These are phyloP conservation scores for Pimpla rufipes DNA, from an alignment of 2,888 invertebrate species.

Conservation along the genomic window DNA sequence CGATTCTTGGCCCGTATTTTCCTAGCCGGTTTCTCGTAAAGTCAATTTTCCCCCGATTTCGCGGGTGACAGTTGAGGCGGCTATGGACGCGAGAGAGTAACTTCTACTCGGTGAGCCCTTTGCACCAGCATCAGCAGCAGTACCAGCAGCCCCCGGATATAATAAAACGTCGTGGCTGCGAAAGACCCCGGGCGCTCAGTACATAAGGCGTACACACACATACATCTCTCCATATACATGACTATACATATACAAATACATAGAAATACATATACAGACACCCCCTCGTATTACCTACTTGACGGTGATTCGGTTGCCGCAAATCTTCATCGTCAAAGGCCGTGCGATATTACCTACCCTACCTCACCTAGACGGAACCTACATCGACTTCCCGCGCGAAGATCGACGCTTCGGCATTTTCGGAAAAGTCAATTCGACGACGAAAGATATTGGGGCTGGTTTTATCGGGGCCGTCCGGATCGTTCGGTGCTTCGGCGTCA, in stretches of 20 bases:
- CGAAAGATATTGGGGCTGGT: slow-evolving; percentile 25
- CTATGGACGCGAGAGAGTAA: neutral
- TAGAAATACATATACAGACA: slow-evolving; percentile 10
- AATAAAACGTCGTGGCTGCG: slow-evolving; percentile 52
- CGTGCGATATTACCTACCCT: slow-evolving; percentile 38
- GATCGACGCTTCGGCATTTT: slow-evolving; percentile 8
- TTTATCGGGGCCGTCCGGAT: neutral
- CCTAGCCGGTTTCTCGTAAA: slow-evolving; percentile 22
- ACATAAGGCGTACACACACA: neutral
- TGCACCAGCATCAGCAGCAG: neutral
- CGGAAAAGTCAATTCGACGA: slow-evolving; percentile 32
- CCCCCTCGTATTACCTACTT: slow-evolving; percentile 26
- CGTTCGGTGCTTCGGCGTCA: neutral
- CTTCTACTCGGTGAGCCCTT: slow-evolving; percentile 16
- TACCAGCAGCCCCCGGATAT: slow-evolving; percentile 19
- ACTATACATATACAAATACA: neutral
- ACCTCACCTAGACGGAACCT: neutral
- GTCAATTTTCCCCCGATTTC: slow-evolving; percentile 31
- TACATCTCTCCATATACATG: neutral
- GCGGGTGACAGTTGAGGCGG: slow-evolving; percentile 9
- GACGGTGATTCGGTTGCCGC: slow-evolving; percentile 43
- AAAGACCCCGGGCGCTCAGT: slow-evolving; percentile 18
- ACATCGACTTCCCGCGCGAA: slow-evolving; percentile 37
- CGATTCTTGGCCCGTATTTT: slow-evolving; percentile 2
- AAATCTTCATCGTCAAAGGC: slow-evolving; percentile 61